Percentiles rank a stretch among this genome's conserved stretches.
Conservation (phyloP, 2,113 vertebrate species). For the Rhinichthys klamathensis region DNA sequence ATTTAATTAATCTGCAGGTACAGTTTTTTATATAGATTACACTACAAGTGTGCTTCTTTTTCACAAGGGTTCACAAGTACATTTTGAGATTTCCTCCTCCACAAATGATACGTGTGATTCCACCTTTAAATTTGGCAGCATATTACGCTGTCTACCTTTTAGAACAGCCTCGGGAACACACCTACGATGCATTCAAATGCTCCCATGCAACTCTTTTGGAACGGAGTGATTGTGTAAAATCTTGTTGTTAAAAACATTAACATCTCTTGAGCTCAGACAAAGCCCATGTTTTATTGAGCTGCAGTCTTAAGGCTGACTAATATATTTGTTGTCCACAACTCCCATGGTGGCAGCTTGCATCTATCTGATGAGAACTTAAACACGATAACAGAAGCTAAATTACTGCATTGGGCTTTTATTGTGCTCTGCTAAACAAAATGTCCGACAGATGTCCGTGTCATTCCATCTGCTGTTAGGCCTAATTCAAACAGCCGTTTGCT, state of each 20-base stretch:
- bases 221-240: neutral
- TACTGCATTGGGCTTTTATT: neutral
- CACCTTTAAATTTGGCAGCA: neutral
- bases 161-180: neutral
- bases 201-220: neutral
- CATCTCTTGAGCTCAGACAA: neutral
- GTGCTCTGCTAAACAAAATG: slow-evolving; percentile 29
- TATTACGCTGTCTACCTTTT: neutral
- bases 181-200: neutral
- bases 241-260: neutral
- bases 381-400: slow-evolving; percentile 17
- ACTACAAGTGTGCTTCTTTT: neutral
- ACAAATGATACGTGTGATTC: neutral
- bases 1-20: neutral
- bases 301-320: neutral
- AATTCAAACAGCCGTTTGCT: slow-evolving; percentile 36
- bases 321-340: slow-evolving; percentile 24
- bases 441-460: slow-evolving; percentile 31
- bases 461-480: slow-evolving; percentile 36
- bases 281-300: neutral
- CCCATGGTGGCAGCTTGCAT: slow-evolving; percentile 2
- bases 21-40: neutral
- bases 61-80: neutral
- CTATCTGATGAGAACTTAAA: neutral
- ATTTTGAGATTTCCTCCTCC: neutral